Evolutionary conservation across 2,888 invertebrate species (phyloP).

Genomic region (Tricholauxania praeusta): DNA sequence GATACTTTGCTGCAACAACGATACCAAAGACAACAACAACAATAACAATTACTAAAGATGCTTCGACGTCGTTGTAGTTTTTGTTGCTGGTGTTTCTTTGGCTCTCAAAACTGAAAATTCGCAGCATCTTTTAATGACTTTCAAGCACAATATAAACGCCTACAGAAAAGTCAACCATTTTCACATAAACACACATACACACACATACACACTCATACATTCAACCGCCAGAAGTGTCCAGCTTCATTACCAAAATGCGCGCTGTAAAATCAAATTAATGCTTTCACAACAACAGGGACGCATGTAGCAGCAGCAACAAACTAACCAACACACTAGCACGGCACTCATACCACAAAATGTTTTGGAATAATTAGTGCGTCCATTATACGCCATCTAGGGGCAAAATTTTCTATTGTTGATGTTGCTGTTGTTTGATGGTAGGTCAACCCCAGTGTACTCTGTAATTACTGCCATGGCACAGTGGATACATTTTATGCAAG

Average conservation of each 20-base stretch:
- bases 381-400: slow-evolving; percentile 6
- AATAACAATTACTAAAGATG: neutral
- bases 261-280: slow-evolving; percentile 21
- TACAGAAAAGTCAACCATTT: neutral
- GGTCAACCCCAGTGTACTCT: too few relatives aligned
- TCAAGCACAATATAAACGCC: neutral
- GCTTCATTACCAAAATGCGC: slow-evolving; percentile 31
- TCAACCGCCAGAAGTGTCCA: neutral
- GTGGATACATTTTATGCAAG: too few relatives aligned
- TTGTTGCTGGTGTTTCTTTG: too few relatives aligned
- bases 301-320: neutral
- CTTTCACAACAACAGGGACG: slow-evolving; percentile 21
- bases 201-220: neutral
- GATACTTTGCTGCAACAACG: slow-evolving; percentile 11
- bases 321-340: neutral
- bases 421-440: too few relatives aligned
- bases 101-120: neutral
- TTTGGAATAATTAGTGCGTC: slow-evolving; percentile 32
- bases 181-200: neutral
- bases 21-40: neutral
- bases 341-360: slow-evolving; percentile 15
- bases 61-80: neutral
- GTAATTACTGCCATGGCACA: too few relatives aligned
- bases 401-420: too few relatives aligned
- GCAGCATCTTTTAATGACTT: slow-evolving; percentile 28